Conservation (phyloP, 2,797 vertebrate species). For the Hyperoplus lanceolatus region DNA sequence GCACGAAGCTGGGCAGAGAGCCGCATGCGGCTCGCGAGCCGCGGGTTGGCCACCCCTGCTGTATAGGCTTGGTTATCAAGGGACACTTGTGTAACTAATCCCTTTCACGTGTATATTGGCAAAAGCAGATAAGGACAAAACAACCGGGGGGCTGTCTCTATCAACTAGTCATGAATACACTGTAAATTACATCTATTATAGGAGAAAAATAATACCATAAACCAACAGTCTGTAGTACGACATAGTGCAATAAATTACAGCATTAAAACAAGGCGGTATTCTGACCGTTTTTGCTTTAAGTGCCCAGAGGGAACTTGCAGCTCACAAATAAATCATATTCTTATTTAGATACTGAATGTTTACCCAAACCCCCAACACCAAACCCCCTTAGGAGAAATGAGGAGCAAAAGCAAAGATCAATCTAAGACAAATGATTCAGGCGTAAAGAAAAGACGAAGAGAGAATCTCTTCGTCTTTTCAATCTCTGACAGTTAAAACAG, state of each 20-base stretch:
- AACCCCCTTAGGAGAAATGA: conserved; percentile 42
- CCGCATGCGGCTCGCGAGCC: too few relatives aligned
- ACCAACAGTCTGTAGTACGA: not conserved
- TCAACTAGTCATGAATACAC: conserved; percentile 16
- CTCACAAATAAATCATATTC: conserved; percentile 49
- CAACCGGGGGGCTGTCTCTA: conserved; percentile 11
- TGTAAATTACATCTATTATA: conserved; percentile 2
- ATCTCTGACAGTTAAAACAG: conserved; percentile 51
- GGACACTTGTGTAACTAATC: conserved; percentile 16
- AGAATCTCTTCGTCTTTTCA: too few relatives aligned
- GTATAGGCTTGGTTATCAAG: conserved; percentile 20
- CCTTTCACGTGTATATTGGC: not conserved
- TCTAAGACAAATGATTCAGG: conserved; percentile 58
- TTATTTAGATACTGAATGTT: conserved; percentile 58
- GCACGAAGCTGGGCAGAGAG: too few relatives aligned
- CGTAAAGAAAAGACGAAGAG: conserved; percentile 33
- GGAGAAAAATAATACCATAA: conserved; percentile 12
- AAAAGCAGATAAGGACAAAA: conserved; percentile 29
- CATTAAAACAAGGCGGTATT: conserved; percentile 42
- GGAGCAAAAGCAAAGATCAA: conserved; percentile 49
- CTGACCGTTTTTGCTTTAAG: conserved; percentile 26
- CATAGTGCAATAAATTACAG: not conserved
- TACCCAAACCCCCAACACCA: not conserved
- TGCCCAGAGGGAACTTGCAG: conserved; percentile 30
- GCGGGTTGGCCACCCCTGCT: too few relatives aligned